Percentiles rank a stretch among this genome's conserved stretches.
These are phyloP conservation scores for Lepas anatifera DNA, from an alignment of 2,888 invertebrate species.

Conservation along the genomic window DNA sequence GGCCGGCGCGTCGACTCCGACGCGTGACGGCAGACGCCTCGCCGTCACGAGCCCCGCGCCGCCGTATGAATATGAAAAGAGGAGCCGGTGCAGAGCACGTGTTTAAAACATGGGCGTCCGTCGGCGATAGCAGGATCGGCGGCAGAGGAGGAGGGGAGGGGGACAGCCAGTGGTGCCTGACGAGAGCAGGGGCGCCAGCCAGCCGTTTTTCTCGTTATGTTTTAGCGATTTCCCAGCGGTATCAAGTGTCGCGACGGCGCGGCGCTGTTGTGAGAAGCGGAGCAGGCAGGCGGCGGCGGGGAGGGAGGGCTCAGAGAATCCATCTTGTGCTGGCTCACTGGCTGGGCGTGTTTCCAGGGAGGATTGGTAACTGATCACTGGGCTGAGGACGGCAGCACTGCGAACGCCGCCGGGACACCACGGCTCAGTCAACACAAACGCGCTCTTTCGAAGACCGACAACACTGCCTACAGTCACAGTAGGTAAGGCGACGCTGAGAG, in stretches of 20 bases:
- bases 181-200: not conserved
- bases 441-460: too few relatives aligned
- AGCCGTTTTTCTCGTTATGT: slow-evolving; percentile 10
- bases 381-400: too few relatives aligned
- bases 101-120: slow-evolving; percentile 4
- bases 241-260: not conserved
- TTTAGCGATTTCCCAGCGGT: slow-evolving; percentile 10
- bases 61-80: not conserved
- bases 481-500: too few relatives aligned
- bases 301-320: not conserved
- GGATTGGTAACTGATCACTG: too few relatives aligned
- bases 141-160: not conserved
- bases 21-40: not conserved
- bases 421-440: too few relatives aligned
- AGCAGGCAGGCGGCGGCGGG: too few relatives aligned
- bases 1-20: not conserved
- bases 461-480: too few relatives aligned
- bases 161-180: not conserved
- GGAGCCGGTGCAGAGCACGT: not conserved
- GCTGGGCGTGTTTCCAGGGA: too few relatives aligned
- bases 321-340: slow-evolving; percentile 8
- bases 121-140: not conserved
- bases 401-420: too few relatives aligned
- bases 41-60: not conserved
- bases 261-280: not conserved